Conservation (phyloP, 1,140 invertebrate genomes). For the Amphibalanus amphitrite region DNA sequence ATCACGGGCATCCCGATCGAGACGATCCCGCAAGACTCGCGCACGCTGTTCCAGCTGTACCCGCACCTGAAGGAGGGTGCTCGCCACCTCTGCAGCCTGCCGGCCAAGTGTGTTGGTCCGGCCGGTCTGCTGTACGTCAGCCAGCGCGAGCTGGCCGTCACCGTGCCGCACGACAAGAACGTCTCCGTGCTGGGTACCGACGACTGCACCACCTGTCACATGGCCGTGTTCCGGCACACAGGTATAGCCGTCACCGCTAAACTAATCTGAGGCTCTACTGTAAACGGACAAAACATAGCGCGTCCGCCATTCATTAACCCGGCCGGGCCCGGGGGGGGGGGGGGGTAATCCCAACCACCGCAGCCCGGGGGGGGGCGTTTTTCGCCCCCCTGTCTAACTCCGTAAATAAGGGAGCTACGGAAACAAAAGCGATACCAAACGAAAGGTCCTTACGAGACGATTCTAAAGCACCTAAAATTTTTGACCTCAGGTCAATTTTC, state of each 20-base stretch:
- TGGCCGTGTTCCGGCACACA: constrained; percentile 73
- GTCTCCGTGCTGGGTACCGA: constrained; percentile 78
- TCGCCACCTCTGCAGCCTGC: constrained; percentile 51
- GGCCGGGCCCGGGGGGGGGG: no score
- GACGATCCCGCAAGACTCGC: constrained; percentile 60
- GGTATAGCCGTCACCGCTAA: constrained; percentile 35
- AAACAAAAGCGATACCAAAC: no score
- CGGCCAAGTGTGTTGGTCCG: constrained; percentile 58
- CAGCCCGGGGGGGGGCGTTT: no score
- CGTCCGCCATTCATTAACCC: no score
- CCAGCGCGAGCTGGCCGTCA: constrained; percentile 77
- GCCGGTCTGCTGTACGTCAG: constrained; percentile 70
- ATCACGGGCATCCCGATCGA: constrained; percentile 69
- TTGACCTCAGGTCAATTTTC: no score
- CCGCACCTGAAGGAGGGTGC: constrained; percentile 69
- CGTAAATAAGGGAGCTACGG: no score
- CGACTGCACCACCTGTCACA: constrained; percentile 84
- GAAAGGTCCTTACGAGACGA: no score
- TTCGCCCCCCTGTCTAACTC: no score
- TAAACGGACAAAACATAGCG: no score
- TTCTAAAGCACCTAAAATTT: no score
- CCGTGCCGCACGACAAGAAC: constrained; percentile 77
- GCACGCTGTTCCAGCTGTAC: constrained; percentile 54
- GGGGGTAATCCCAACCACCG: no score
- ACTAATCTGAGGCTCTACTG: no score